Percentiles rank a stretch among this genome's conserved stretches.
Conservation (phyloP, 2,113 vertebrate species). For the Pitta sordida region DNA sequence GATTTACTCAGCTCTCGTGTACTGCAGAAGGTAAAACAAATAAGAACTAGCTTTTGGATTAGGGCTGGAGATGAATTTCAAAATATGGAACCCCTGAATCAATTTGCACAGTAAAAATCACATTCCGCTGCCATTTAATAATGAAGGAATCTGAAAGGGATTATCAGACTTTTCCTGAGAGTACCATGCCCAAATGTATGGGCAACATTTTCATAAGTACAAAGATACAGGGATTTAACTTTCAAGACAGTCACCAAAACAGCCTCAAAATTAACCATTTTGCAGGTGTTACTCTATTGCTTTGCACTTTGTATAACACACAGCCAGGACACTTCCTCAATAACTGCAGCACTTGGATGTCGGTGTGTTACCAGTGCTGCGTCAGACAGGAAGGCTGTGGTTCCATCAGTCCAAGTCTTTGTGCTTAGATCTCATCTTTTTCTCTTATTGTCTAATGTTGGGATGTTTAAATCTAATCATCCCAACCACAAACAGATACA, state of each 20-base stretch:
- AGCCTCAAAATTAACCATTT: not conserved
- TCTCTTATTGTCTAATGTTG: not conserved
- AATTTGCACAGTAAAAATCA: not conserved
- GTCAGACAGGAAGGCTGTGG: not conserved
- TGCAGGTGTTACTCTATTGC: not conserved
- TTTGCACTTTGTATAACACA: not conserved
- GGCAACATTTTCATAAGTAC: not conserved
- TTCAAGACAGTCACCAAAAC: not conserved
- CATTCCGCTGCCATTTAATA: not conserved
- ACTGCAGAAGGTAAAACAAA: not conserved
- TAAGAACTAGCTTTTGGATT: rapidly evolving
- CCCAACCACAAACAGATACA: not conserved
- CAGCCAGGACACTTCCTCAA: not conserved
- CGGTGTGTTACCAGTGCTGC: not conserved
- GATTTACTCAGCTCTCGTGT: not conserved
- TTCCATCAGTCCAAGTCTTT: not conserved
- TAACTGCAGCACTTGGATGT: rapidly evolving
- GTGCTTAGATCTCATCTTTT: not conserved
- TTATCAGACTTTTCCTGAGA: not conserved
- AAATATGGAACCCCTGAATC: not conserved
- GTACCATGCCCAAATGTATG: not conserved
- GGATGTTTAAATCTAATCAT: not conserved
- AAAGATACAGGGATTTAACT: not conserved
- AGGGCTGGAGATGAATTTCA: not conserved
- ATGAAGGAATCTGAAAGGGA: not conserved